Percentiles rank a stretch among this genome's conserved stretches.
phyloP scores from a whole-genome alignment of 2,888 invertebrate genomes.

The Tholera decimalis region DNA sequence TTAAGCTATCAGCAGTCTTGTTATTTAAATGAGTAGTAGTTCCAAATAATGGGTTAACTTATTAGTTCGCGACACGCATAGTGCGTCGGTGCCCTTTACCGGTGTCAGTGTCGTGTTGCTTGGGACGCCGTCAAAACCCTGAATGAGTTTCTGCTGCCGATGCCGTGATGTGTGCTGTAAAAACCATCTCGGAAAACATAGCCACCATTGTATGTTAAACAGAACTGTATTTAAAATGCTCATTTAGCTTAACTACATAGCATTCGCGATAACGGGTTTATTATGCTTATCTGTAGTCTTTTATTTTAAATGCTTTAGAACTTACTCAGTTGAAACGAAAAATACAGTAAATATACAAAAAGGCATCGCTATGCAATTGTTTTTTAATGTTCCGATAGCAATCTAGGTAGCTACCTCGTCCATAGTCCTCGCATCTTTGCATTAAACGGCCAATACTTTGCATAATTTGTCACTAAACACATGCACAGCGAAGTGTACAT shows the following conservation, averaged over 20 bases:
- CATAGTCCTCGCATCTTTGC: slow-evolving; percentile 53
- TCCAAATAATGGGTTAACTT: slow-evolving; percentile 37
- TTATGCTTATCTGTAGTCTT: slow-evolving; percentile 37
- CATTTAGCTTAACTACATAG: slow-evolving; percentile 52
- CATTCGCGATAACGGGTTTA: slow-evolving; percentile 52
- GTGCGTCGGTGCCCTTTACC: slow-evolving; percentile 9
- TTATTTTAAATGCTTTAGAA: slow-evolving; percentile 48
- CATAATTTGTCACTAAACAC: slow-evolving; percentile 79
- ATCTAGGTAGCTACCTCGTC: slow-evolving; percentile 59
- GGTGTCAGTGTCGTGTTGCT: slow-evolving; percentile 5
- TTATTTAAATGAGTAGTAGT: slow-evolving; percentile 11
- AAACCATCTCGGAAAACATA: slow-evolving; percentile 47
- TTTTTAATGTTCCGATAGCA: slow-evolving; percentile 58
- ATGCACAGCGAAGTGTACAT: slow-evolving; percentile 70
- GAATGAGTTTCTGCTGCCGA: slow-evolving; percentile 36
- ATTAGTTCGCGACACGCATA: slow-evolving; percentile 37
- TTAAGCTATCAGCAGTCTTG: slow-evolving; percentile 21
- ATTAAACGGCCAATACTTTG: slow-evolving; percentile 68
- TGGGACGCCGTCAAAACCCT: slow-evolving; percentile 22
- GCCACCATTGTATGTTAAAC: slow-evolving; percentile 61
- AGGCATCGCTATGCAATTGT: slow-evolving; percentile 61
- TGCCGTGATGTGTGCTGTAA: slow-evolving; percentile 11
- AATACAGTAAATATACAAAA: slow-evolving; percentile 46
- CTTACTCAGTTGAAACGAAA: slow-evolving; percentile 48
- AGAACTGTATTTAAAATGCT: slow-evolving; percentile 60